Percentiles rank a stretch among this genome's conserved stretches.
These are phyloP conservation scores for Eustalomyia histrio DNA, from an alignment of 2,888 invertebrate genomes.

Conservation along the genomic window DNA sequence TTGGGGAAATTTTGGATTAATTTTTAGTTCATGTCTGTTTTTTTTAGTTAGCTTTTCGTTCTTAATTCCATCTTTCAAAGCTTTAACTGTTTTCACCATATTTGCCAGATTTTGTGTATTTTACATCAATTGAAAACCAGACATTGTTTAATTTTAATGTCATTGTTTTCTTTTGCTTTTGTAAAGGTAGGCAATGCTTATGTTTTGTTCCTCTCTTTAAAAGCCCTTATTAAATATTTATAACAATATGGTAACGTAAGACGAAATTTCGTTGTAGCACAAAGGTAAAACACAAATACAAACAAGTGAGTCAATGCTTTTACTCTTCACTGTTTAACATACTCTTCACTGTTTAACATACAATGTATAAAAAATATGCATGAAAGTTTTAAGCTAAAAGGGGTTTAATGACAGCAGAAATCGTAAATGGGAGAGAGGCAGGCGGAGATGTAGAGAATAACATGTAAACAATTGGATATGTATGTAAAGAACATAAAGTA, in stretches of 20 bases:
- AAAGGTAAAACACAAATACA: not conserved
- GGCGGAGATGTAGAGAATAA: not conserved
- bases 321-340: slow-evolving; percentile 23
- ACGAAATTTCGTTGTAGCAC: no score
- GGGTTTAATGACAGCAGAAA: not conserved
- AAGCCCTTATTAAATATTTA: slow-evolving; percentile 24
- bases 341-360: no score
- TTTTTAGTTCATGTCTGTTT: no score
- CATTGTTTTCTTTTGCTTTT: slow-evolving; percentile 6
- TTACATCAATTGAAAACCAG: slow-evolving; percentile 14
- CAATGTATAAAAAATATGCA: not conserved
- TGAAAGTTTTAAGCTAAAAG: not conserved
- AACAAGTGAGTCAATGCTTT: slow-evolving; percentile 45
- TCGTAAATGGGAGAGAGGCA: not conserved
- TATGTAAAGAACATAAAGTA: slow-evolving; percentile 50
- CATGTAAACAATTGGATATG: not conserved
- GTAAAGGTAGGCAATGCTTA: slow-evolving; percentile 37
- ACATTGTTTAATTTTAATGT: slow-evolving; percentile 32
- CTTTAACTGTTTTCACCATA: not conserved
- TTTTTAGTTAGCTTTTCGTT: no score
- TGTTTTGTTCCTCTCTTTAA: not conserved
- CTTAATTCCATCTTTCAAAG: not conserved
- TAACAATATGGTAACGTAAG: slow-evolving; percentile 26
- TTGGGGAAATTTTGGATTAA: no score
- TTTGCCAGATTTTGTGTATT: not conserved